Evolutionary conservation across 2,113 vertebrate species (phyloP).

Genomic region (Brachirus orientalis): DNA sequence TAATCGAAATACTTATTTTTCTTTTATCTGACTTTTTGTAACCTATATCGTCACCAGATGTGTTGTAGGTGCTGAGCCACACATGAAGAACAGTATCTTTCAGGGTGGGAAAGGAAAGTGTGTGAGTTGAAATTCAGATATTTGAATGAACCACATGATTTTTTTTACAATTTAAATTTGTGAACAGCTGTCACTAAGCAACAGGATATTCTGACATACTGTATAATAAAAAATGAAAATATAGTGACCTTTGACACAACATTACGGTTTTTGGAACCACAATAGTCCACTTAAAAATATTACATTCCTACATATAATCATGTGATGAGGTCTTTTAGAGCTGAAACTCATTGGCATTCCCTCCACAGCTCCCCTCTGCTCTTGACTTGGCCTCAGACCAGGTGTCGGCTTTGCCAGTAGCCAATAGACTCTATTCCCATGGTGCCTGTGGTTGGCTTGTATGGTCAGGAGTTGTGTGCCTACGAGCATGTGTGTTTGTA

Average conservation of each 20-base stretch:
- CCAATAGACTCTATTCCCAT: slow-evolving; percentile 71
- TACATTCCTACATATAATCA: not conserved
- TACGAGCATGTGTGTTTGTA: slow-evolving; percentile 61
- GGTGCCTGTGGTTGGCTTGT: slow-evolving; percentile 74
- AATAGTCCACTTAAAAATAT: not conserved
- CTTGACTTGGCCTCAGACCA: slow-evolving; percentile 68
- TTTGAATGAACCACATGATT: no score
- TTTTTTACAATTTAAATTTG: no score
- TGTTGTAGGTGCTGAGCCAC: no score
- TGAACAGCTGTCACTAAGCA: not conserved
- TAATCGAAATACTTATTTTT: no score
- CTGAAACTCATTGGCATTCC: slow-evolving; percentile 30
- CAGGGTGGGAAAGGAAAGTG: no score
- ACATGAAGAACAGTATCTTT: no score
- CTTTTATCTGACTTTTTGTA: no score
- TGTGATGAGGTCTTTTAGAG: slow-evolving; percentile 32
- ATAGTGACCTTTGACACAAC: not conserved
- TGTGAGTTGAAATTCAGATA: no score
- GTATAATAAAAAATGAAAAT: no score
- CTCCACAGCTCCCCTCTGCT: slow-evolving; percentile 43
- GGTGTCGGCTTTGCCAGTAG: slow-evolving; percentile 68
- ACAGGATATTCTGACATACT: not conserved
- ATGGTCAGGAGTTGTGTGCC: slow-evolving; percentile 67
- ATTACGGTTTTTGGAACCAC: not conserved
- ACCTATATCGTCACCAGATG: no score